These are phyloP conservation scores for Cryptoblepharus egeriae DNA, from an alignment of 2,797 vertebrate species.

Conservation along the genomic window DNA sequence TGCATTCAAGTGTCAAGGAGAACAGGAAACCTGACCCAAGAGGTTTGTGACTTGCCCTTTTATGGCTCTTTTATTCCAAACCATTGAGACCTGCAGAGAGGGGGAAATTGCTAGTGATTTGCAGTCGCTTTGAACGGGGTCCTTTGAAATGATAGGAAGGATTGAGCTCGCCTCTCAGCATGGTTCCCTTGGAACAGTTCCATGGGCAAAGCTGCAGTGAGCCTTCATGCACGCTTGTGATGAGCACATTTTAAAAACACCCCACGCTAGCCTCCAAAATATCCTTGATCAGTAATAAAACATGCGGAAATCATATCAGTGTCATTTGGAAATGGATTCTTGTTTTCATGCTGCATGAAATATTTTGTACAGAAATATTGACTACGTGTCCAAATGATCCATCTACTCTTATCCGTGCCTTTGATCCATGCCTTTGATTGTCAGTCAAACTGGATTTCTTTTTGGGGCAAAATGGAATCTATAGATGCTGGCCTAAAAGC, in stretches of 20 bases:
- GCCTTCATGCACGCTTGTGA: not conserved
- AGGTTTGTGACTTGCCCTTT: not conserved
- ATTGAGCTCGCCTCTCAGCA: not conserved
- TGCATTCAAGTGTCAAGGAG: not conserved
- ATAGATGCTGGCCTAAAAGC: constrained; percentile 45
- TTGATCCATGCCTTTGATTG: constrained; percentile 42
- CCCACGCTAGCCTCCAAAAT: not conserved
- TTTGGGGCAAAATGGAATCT: constrained; percentile 16
- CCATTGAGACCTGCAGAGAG: not conserved
- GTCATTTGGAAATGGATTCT: not conserved
- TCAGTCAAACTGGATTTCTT: constrained; percentile 13
- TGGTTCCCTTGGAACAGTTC: not conserved
- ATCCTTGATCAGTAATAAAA: not conserved
- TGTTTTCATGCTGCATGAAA: not conserved
- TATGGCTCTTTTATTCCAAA: not conserved
- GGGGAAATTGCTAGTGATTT: not conserved
- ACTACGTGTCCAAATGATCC: not conserved
- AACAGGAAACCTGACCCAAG: not conserved
- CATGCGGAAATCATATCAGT: too few species aligned
- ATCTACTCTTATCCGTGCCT: not conserved
- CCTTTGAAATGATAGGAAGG: not conserved
- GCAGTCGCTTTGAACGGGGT: not conserved
- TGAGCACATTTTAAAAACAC: not conserved
- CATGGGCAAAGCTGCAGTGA: not conserved
- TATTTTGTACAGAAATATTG: not conserved